Percentiles rank a stretch among this genome's conserved stretches.
Conservation (phyloP, 2,113 vertebrate species). For the Nyctereutes procyonoides region DNA sequence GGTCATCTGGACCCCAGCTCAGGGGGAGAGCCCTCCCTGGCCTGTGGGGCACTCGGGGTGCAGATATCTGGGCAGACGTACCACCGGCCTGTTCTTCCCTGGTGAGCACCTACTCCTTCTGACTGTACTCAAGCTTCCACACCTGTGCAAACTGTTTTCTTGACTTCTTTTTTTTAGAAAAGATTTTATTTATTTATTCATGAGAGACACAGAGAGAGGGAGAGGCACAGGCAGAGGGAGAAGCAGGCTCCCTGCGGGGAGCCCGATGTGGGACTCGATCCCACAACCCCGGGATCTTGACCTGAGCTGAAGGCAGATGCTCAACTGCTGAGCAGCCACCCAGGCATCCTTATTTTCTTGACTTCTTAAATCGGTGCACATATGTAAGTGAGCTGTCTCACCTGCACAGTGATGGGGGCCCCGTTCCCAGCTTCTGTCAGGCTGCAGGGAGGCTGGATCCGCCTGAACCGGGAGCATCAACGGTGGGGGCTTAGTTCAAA, state of each 20-base stretch:
- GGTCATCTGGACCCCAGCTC: background rate
- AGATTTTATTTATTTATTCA: too few relatives aligned
- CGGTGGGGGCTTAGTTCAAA: background rate
- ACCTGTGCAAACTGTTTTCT: accelerated
- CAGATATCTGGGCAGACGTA: background rate
- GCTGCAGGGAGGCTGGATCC: background rate
- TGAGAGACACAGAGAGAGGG: too few relatives aligned
- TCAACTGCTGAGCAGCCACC: too few relatives aligned
- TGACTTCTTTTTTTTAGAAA: background rate
- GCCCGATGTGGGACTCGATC: too few relatives aligned
- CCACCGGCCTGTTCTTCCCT: too few relatives aligned
- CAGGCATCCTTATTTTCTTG: background rate
- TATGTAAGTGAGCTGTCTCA: background rate
- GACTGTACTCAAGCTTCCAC: accelerated
- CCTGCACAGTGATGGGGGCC: background rate
- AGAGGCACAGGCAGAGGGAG: too few relatives aligned
- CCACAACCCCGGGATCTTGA: too few relatives aligned
- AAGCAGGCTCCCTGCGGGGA: too few relatives aligned
- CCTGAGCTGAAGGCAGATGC: too few relatives aligned
- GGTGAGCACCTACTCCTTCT: accelerated
- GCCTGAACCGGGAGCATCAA: background rate
- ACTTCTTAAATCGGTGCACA: accelerated
- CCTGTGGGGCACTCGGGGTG: accelerated
- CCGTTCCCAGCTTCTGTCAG: accelerated
- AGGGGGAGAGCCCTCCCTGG: background rate